Conservation (phyloP, 2,888 invertebrate genomes). For the Tupiocoris notatus region DNA sequence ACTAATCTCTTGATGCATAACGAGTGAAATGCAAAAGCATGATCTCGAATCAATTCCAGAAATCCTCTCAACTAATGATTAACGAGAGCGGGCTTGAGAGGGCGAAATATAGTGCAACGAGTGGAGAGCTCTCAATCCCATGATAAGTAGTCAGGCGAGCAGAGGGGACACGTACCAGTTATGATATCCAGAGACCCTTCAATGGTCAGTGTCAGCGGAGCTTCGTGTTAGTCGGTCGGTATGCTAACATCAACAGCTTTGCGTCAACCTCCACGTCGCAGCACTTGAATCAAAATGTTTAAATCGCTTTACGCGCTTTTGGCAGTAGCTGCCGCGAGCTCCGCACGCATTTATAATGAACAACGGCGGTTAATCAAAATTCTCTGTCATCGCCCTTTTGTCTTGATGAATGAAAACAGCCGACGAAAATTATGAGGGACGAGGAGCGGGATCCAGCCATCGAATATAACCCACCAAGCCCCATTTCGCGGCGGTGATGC, state of each 20-base stretch:
- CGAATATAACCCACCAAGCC: too few species aligned
- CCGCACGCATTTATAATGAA: background rate
- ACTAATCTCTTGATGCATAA: too few species aligned
- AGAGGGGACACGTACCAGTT: slow-evolving; percentile 4
- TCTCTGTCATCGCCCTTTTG: slow-evolving; percentile 13
- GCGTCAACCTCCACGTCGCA: background rate
- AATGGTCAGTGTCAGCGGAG: background rate
- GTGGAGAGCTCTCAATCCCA: slow-evolving; percentile 31
- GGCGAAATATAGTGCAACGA: slow-evolving; percentile 1
- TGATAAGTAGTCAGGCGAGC: slow-evolving; percentile 21
- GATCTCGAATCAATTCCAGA: slow-evolving; percentile 21
- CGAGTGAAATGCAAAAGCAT: too few species aligned
- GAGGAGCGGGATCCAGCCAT: too few species aligned
- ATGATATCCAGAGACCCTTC: slow-evolving; percentile 1
- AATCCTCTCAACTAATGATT: slow-evolving; percentile 18
- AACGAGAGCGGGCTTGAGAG: slow-evolving; percentile 2
- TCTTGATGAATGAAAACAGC: slow-evolving; percentile 20
- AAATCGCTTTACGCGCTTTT: slow-evolving; percentile 15
- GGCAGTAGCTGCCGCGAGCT: background rate
- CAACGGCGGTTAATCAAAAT: slow-evolving; percentile 21
- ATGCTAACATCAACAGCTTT: background rate
- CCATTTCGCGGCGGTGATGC: too few species aligned
- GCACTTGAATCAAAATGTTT: slow-evolving; percentile 29
- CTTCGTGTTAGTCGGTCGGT: background rate
- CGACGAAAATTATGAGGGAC: slow-evolving; percentile 1